Evolutionary conservation across 1,140 invertebrate genomes (phyloP).

Genomic region (Pogonomyrmex barbatus): DNA sequence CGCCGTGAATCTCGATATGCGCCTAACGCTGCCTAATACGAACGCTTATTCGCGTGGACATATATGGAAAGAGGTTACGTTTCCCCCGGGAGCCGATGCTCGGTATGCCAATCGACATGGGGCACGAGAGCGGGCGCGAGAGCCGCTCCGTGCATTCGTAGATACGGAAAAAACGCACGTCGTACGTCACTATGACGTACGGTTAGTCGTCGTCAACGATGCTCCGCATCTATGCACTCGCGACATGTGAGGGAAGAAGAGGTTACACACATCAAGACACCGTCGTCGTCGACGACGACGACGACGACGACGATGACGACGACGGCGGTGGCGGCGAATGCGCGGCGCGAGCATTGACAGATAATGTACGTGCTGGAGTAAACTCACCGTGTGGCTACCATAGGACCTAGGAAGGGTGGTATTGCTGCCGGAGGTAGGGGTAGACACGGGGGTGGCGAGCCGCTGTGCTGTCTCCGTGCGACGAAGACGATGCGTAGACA

Average conservation of each 20-base stretch:
- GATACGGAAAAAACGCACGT: background rate
- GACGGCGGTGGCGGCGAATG: background rate
- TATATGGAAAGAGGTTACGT: background rate
- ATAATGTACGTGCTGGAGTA: slow-evolving; percentile 2
- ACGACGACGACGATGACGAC: background rate
- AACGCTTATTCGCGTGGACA: background rate
- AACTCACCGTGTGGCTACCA: slow-evolving; percentile 75
- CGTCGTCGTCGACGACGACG: background rate
- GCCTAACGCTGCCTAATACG: background rate
- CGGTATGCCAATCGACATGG: background rate
- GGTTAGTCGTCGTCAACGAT: background rate
- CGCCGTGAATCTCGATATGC: background rate
- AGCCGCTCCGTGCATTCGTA: background rate
- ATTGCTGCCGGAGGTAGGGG: slow-evolving; percentile 65
- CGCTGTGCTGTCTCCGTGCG: slow-evolving; percentile 69
- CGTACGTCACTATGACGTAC: background rate
- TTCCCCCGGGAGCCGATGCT: background rate
- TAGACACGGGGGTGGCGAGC: slow-evolving; percentile 70
- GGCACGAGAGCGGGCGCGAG: background rate
- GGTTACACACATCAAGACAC: too few species aligned
- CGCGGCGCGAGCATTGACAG: background rate
- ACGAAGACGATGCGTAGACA: slow-evolving; percentile 73
- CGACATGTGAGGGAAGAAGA: too few species aligned
- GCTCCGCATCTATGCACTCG: background rate
- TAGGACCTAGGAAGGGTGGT: slow-evolving; percentile 74